Base-by-base conservation (phyloP, 2,113 vertebrate genomes). In the Irena cyanogastra region DNA sequence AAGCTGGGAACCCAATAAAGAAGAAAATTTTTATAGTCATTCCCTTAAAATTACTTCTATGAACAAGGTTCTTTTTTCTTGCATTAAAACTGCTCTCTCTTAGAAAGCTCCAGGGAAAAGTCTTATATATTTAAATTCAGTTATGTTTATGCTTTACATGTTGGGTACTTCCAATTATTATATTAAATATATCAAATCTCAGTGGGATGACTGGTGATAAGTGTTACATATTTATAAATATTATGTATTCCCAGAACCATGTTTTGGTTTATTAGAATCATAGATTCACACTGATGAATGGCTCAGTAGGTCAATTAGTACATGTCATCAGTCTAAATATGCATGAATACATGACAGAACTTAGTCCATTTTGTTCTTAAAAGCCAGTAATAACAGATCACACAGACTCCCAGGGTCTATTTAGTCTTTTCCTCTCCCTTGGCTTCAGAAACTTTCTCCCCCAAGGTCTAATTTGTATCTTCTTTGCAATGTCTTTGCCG, bases 221-320 rank as follows among this genome's bases (percentile, higher is more conserved):
- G 54, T 74, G 70, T 89, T 93, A n/a, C 77, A 87, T 87, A 93
- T 94, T 93, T 94, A 90, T 86, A 89, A 93, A 83, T 77, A 74
- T 23, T 77, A 45, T 64, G 13, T 75, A 77, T 94, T 95, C 60
- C 44, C 56, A 82, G 61, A 75, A 66, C 70, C 4, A 22, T 63
- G 31, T 27, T 66, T 84, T 87, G 28, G 57, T 26, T 79, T 82
- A 72, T 91, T 90, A 84, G n/a, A 81, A 47, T 91, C 68, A 74
- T 74, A 81, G 64, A 91, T 81, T 70, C 77, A 66, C 42, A 4
- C 8, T 83, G 69, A 79, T 87, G 33, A 66, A 89, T 87, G 39
- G 78, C 44, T 89, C 84, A 42, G 23, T 45, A 66, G 64, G 56
- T 84, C 83, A 91, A 47, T 82, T 87, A 87, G 52, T 50, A 47